phyloP scores from a whole-genome alignment of 1,140 invertebrate species.

The Metopolophium dirhodum region DNA sequence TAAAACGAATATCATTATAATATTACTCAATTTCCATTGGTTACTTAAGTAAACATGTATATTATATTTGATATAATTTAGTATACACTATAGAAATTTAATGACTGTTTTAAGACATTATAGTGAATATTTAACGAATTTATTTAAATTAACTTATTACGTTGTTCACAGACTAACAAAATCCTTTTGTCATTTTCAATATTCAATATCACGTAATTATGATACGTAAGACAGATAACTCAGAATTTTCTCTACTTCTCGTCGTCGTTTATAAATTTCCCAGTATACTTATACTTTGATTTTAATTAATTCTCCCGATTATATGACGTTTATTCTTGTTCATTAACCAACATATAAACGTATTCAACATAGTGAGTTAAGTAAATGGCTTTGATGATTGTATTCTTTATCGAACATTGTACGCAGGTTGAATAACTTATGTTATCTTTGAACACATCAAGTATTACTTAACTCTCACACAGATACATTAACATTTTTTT shows the following conservation, averaged over 20 bases:
- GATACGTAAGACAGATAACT: background rate
- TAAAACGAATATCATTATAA: too few relatives aligned
- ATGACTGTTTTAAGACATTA: background rate
- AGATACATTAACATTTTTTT: background rate
- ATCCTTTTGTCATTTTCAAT: too few relatives aligned
- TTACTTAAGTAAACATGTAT: too few relatives aligned
- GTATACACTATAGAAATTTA: background rate
- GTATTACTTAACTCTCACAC: background rate
- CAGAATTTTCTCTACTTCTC: background rate
- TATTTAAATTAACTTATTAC: background rate
- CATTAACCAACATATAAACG: background rate
- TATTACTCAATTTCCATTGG: too few relatives aligned
- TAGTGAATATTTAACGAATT: background rate
- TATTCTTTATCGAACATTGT: background rate
- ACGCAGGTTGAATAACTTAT: background rate
- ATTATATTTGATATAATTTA: background rate
- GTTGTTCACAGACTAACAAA: background rate
- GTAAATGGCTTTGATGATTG: background rate
- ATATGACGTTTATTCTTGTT: background rate
- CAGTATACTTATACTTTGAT: background rate
- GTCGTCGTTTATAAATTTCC: background rate
- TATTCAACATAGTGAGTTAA: background rate
- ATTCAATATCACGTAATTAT: background rate
- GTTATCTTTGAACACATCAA: background rate
- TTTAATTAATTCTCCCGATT: background rate